Evolutionary conservation across 2,113 vertebrate genomes (phyloP), one percentile per base, ranked within the genome.

Genomic region (Odobenus rosmarus): DNA sequence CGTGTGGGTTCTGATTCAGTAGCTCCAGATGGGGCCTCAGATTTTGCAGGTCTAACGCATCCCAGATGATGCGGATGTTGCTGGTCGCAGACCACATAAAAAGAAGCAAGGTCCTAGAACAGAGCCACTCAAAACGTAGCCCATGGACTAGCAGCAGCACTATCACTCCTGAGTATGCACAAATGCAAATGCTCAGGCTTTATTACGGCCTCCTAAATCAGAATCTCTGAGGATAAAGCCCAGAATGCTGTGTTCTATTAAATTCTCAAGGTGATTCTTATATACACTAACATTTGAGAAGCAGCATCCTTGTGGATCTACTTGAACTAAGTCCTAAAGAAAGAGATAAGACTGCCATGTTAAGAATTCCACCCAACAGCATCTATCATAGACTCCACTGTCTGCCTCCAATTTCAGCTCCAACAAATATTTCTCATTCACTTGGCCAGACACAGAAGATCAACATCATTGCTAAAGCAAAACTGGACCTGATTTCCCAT

Each of bases 401-500:
- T 85, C 28, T 97, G 88, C 55, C 51, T 71, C 62, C 81, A 53
- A 3, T 74, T 92, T 69, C 62, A 33, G 57, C 64, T 80, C 92
- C 81, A 77, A 42, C 26, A 96, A 96, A 85, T 57, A n/a, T 16
- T 19, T 96, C 96, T 96, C 92, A 90, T 87, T 88, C 0, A 0
- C n/a, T 79, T 79, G 87, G 91, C 55, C 61, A 69, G 42, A 95
- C 19, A 53, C 39, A 46, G 21, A 95, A 95, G 72, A 64, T 3
- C 85, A 88, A 61, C 59, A 96, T 85, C 18, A 71, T 53, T 88
- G 87, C 28, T 62, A 85, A 97, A 39, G 33, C 57, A 55, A 98
- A 87, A 69, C 81, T 74, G 82, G 76, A 46, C 64, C 84, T 6
- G 7, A 91, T 76, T 95, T 77, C 13, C 80, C 71, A 31, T 69